Evolutionary conservation across 2,797 vertebrate genomes (phyloP).

Genomic region (Myotis myotis): DNA sequence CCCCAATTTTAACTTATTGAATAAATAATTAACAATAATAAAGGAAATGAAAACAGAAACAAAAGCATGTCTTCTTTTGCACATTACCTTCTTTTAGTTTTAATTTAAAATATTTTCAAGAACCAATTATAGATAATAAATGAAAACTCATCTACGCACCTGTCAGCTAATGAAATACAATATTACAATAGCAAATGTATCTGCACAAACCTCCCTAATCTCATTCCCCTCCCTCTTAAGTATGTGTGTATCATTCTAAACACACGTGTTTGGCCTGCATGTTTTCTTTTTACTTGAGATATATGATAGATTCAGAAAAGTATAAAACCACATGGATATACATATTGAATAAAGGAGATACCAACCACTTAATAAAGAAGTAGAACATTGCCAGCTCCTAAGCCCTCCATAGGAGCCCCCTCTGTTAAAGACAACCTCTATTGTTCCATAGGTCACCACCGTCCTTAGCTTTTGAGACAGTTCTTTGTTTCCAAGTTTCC

Average conservation of each 20-base stretch:
- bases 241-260: background rate
- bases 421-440: background rate
- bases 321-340: background rate
- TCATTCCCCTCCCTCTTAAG: background rate
- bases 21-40: conserved; percentile 3
- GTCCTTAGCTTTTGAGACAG: background rate
- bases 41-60: background rate
- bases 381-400: background rate
- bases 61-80: background rate
- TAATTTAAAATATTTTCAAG: conserved; percentile 28
- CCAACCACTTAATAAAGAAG: background rate
- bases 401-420: background rate
- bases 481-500: conserved; percentile 18
- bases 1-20: background rate
- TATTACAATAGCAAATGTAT: background rate
- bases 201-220: background rate
- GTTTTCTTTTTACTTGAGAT: background rate
- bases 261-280: background rate
- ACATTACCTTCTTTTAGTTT: background rate
- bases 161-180: background rate
- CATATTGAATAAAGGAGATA: background rate
- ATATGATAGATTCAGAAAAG: background rate
- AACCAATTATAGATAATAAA: background rate
- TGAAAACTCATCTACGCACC: background rate
- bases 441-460: background rate